A percentile compares a stretch with the other conserved stretches of the same genome.
These are phyloP conservation scores for Dendropsophus ebraccatus DNA, from an alignment of 2,113 vertebrate genomes.

Conservation along the genomic window DNA sequence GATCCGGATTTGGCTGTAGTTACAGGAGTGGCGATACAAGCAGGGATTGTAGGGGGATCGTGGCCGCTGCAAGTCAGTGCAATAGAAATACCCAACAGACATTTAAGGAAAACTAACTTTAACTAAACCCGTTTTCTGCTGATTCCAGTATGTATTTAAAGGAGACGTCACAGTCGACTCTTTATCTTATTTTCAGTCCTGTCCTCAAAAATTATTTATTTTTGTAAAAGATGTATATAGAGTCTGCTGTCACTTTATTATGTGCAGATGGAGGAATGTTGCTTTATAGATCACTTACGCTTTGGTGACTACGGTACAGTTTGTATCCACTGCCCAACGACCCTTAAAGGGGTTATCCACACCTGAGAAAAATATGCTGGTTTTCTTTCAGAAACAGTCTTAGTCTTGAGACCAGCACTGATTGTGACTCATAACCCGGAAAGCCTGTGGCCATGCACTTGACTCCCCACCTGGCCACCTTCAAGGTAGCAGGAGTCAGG, in stretches of 20 bases:
- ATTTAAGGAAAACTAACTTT: constrained; percentile 94
- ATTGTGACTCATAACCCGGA: no score
- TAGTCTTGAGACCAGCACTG: background rate
- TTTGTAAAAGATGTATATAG: constrained; percentile 7
- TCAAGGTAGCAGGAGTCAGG: no score
- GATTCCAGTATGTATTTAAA: constrained; percentile 9
- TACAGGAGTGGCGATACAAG: constrained; percentile 91
- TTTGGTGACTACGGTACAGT: background rate
- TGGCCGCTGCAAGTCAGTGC: constrained; percentile 98
- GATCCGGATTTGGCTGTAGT: constrained; percentile 96
- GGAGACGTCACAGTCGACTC: background rate
- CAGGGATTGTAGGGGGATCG: constrained; percentile 93
- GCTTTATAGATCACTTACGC: background rate
- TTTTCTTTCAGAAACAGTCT: background rate
- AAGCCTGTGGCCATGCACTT: no score
- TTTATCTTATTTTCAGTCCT: constrained; percentile 21
- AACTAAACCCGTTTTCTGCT: constrained; percentile 69
- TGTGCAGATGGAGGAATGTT: background rate
- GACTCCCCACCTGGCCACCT: no score
- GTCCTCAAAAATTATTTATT: constrained; percentile 38
- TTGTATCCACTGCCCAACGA: background rate
- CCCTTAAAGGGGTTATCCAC: no score
- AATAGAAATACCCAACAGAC: constrained; percentile 93
- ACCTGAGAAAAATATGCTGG: no score
- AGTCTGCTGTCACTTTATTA: background rate